Base-by-base conservation (phyloP, 2,888 invertebrate genomes). In the Apotomis betuletana region DNA sequence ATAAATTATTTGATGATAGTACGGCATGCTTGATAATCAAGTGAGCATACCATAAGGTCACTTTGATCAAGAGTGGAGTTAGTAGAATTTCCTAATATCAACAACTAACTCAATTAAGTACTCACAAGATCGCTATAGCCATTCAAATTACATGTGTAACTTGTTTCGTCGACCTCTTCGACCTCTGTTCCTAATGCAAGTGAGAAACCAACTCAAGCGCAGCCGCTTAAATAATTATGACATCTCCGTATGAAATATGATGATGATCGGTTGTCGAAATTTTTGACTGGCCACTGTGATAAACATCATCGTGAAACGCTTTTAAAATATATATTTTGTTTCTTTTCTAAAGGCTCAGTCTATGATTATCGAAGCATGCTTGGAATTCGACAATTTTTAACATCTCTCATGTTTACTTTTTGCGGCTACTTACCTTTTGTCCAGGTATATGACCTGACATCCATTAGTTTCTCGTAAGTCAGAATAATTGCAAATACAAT, bases 261-360 rank as follows among this genome's bases (percentile, higher is more conserved):
- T 71, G 65, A 70, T 71, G 67, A 72, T 67, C 46, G 63, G 62
- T n/a, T 68, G 67, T 72, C 72, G 63, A 68, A 68, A 72, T 72
- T 58, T 72, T 59, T 68, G 54, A 15, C 68, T 68, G 15, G 72
- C 13, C 67, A 67, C 58, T 58, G 57, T 15, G 62, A 68, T 68
- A 46, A 67, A 52, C 67, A 71, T 61, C 54, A 55, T 60, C 41
- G 15, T 63, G 36, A 38, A 57, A 57, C 15, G 9, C 51, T 38
- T 38, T 58, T 54, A 59, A 70, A 10, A 44, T 36, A 41, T 41
- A 13, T 9, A 13, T 60, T 60, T 67, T 10, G 13, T 49, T 6
- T 59, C 5, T 59, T 55, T 59, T 52, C 55, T 27, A 41, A 55
- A 12, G 27, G 46, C 9, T 27, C n/a, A 41, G 5, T 13, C 54